phyloP scores from a whole-genome alignment of 2,113 vertebrate species.

The mouse (Mus musculus) region DNA sequence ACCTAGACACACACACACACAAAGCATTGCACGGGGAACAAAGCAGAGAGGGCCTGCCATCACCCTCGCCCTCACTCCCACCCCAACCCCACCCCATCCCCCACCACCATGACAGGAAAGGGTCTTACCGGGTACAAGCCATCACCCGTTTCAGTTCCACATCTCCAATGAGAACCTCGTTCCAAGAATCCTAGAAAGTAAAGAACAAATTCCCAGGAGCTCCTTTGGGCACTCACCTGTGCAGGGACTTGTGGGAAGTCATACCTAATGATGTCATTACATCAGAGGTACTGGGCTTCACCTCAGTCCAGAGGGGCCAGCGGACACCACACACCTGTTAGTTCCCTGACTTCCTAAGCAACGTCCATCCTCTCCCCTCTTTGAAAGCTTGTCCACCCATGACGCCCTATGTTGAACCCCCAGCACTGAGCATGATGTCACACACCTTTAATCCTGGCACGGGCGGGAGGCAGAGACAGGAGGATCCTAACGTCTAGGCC shows the following conservation, averaged over 20 bases:
- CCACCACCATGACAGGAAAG: fast-evolving
- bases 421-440: not conserved
- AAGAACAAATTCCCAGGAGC: not conserved
- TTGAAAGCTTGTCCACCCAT: not conserved
- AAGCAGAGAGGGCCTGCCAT: fast-evolving
- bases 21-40: not conserved
- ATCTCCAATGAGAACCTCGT: slow-evolving; percentile 91
- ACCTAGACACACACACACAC: slow-evolving; percentile 85
- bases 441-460: not conserved
- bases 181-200: slow-evolving; percentile 92
- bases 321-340: not conserved
- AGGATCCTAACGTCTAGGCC: not conserved
- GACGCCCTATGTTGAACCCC: not conserved
- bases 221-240: not conserved
- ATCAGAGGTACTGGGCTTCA: fast-evolving
- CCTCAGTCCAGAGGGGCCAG: not conserved
- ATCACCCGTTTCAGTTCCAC: slow-evolving; percentile 90
- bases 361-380: not conserved
- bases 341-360: not conserved
- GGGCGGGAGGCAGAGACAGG: not conserved
- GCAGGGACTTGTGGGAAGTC: fast-evolving
- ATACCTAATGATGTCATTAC: no score
- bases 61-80: no score
- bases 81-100: fast-evolving
- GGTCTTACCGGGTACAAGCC: slow-evolving; percentile 92